Evolutionary conservation across 2,888 invertebrate genomes (phyloP).

Genomic region (Lasioglossum zephyrum): DNA sequence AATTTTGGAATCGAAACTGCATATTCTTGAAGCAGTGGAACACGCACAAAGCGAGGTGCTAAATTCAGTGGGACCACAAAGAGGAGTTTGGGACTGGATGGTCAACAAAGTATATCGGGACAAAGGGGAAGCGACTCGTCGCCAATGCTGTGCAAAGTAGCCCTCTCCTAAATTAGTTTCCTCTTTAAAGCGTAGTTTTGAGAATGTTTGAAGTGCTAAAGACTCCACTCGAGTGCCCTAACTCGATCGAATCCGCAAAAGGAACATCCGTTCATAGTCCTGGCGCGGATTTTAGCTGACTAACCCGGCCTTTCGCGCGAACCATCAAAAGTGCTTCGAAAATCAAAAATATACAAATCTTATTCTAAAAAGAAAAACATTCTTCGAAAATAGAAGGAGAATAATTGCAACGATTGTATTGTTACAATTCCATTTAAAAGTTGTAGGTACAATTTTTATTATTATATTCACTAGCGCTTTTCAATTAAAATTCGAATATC

Average conservation of each 20-base stretch:
- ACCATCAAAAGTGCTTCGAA: neutral
- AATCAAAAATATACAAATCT: neutral
- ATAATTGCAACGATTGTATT: neutral
- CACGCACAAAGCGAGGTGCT: neutral
- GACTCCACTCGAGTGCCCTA: neutral
- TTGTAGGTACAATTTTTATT: neutral
- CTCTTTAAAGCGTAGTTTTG: neutral
- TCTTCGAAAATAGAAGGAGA: neutral
- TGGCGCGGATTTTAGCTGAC: neutral
- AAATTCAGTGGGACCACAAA: slow-evolving; percentile 7
- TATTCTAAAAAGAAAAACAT: neutral
- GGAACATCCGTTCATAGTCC: neutral
- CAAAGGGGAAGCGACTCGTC: neutral
- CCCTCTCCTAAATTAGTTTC: neutral
- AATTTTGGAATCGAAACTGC: neutral
- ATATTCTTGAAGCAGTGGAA: neutral
- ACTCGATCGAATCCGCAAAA: neutral
- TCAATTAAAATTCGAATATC: too few species aligned
- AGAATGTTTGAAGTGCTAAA: slow-evolving; percentile 5
- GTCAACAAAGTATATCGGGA: neutral
- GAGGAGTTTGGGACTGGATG: neutral
- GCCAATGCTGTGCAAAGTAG: neutral
- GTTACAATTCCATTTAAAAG: neutral
- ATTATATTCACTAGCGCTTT: too few species aligned
- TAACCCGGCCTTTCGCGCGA: neutral